These are phyloP conservation scores for Hydriomena furcata DNA, from an alignment of 2,888 invertebrate genomes.

Conservation along the genomic window DNA sequence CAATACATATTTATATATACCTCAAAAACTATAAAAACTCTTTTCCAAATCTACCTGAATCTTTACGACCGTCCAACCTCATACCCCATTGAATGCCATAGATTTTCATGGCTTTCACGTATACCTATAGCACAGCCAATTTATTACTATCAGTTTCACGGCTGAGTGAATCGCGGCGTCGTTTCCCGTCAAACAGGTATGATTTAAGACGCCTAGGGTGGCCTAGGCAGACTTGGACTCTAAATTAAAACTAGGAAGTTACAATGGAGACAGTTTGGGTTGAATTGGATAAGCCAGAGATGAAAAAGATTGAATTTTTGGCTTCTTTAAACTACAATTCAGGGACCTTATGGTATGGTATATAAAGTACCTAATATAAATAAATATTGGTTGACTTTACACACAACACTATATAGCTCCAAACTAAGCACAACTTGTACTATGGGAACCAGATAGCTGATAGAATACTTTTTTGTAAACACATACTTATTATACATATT, in stretches of 20 bases:
- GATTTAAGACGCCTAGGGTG: slow-evolving; percentile 60
- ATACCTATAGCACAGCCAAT: slow-evolving; percentile 38
- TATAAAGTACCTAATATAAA: too few species aligned
- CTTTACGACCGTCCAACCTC: slow-evolving; percentile 31
- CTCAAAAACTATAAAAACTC: slow-evolving; percentile 8
- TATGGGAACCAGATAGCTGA: too few species aligned
- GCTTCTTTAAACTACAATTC: neutral
- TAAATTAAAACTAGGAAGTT: slow-evolving; percentile 57
- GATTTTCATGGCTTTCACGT: slow-evolving; percentile 48
- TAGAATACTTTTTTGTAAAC: too few species aligned
- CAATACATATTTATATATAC: too few species aligned
- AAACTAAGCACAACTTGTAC: too few species aligned
- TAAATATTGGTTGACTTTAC: too few species aligned
- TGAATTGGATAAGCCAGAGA: slow-evolving; percentile 10
- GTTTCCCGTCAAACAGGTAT: slow-evolving; percentile 65
- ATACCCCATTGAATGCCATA: slow-evolving; percentile 54
- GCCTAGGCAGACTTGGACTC: slow-evolving; percentile 54
- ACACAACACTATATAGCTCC: too few species aligned
- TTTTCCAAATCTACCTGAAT: slow-evolving; percentile 28
- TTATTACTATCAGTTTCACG: slow-evolving; percentile 70
- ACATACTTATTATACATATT: too few species aligned
- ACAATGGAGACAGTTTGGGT: slow-evolving; percentile 22
- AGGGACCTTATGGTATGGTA: too few species aligned
- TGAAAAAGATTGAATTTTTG: neutral
- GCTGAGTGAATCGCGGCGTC: slow-evolving; percentile 49